Conservation (phyloP, 2,113 vertebrate genomes). For the Muntiacus muntjak region DNA sequence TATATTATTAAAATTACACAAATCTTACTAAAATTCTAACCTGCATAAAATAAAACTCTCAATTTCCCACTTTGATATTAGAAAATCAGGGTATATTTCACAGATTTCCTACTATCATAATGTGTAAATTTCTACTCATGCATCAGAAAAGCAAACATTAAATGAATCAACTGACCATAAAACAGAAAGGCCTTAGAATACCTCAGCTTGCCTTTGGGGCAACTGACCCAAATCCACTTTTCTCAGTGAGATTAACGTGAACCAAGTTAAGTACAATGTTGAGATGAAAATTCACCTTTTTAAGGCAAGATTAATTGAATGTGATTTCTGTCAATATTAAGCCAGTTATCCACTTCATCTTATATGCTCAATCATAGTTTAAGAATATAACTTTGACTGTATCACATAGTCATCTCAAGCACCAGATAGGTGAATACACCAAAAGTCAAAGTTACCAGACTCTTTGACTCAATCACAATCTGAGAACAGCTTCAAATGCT, state of each 20-base stretch:
- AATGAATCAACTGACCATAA: background rate
- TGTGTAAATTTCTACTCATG: background rate
- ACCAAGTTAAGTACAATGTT: background rate
- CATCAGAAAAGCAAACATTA: conserved; percentile 4
- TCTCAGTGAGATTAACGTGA: background rate
- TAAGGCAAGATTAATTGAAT: background rate
- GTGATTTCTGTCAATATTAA: conserved; percentile 14
- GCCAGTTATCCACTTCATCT: background rate
- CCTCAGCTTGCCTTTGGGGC: background rate
- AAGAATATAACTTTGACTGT: background rate
- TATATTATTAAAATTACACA: background rate
- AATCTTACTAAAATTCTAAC: background rate
- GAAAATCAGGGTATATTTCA: background rate
- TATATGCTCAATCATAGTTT: background rate
- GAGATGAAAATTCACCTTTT: background rate
- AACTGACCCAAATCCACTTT: background rate
- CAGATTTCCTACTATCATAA: background rate
- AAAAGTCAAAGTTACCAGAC: background rate
- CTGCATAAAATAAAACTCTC: background rate
- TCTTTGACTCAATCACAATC: background rate
- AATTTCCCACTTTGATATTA: background rate
- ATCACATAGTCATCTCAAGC: background rate
- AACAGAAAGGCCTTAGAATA: background rate
- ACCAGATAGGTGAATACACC: background rate
- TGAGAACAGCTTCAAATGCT: background rate